Base-by-base conservation (phyloP, 1,140 invertebrate genomes). In the Euglossa dilemma region DNA sequence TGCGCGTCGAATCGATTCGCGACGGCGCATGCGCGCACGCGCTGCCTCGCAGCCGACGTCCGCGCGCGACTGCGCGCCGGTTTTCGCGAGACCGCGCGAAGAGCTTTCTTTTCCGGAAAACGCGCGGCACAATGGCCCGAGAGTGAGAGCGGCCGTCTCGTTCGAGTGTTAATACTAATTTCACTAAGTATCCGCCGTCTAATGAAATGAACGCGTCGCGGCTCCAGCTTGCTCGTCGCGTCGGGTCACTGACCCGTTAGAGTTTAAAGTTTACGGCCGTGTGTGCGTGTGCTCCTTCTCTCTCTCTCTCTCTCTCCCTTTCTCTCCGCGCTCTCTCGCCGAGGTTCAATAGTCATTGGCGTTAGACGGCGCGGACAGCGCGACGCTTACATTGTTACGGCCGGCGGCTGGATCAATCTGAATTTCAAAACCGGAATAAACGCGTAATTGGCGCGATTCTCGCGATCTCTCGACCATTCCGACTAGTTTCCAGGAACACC, bases 161-260 rank as follows among this genome's bases (percentile, higher is more conserved):
- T 74, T 73, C 76, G 76, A 77, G 79, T 72, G 80, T 83, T 86
- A 76, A 87, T 77, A 81, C 66, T 87, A 76, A 87, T 87, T 84
- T 87, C 85, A 87, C 85, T 84, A 87, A 77, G 63, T 63, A 77
- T 67, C 80, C 73, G 80, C 36, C 85, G 85, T 64, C 85, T 87
- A 87, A 77, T 84, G 66, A 87, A 87, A 87, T 86, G 71, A 86
- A 76, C 81, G 81, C 76, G 76, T 80, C 56, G 81, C 71, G 61
- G 67, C 54, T 76, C 66, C 20, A 75, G 56, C 52, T 57, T 36
- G 71, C 54, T 20, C 66, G 74, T 69, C 81, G 67, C 69, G 74
- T 25, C 59, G 43, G 80, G 80, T 82, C 80, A 67, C 52, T 57
- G 80, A 82, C 80, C 80, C 54, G 72, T 76, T 82, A 59, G 80